Percentiles rank a stretch among this genome's conserved stretches.
Evolutionary conservation across 2,888 invertebrate genomes (phyloP).

Genomic region (Polia nebulosa): DNA sequence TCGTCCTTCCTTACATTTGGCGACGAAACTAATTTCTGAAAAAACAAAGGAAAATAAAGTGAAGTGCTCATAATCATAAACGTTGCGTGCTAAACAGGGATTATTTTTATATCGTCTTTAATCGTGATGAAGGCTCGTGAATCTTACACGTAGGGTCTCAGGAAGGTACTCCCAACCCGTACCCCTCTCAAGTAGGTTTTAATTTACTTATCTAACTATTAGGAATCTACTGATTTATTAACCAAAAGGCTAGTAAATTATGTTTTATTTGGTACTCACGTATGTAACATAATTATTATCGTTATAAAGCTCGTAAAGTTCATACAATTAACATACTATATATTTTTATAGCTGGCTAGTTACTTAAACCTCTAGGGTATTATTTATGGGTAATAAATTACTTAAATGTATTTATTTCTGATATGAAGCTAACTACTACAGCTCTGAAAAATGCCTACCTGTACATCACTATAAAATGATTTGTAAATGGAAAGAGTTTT

Average conservation of each 20-base stretch:
- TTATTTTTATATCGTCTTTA: conserved; percentile 39
- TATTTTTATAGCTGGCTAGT: not conserved
- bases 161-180: conserved; percentile 12
- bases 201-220: not conserved
- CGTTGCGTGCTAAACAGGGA: conserved; percentile 33
- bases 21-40: conserved; percentile 94
- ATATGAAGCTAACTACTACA: not conserved
- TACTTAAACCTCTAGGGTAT: not conserved
- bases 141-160: conserved; percentile 30
- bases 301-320: not conserved
- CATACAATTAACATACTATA: not conserved
- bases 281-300: not conserved
- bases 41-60: conserved; percentile 56
- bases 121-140: conserved; percentile 42
- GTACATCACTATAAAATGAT: conserved; percentile 94
- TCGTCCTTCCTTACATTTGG: conserved; percentile 94
- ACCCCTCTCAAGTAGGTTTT: not conserved
- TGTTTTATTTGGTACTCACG: not conserved
- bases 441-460: conserved; percentile 88
- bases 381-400: not conserved
- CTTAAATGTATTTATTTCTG: not conserved
- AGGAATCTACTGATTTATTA: not conserved
- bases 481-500: conserved; percentile 94
- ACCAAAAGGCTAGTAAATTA: not conserved
- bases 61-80: conserved; percentile 14